Evolutionary conservation across 1,140 invertebrate genomes (phyloP).

Genomic region (Sycophila sp.): DNA sequence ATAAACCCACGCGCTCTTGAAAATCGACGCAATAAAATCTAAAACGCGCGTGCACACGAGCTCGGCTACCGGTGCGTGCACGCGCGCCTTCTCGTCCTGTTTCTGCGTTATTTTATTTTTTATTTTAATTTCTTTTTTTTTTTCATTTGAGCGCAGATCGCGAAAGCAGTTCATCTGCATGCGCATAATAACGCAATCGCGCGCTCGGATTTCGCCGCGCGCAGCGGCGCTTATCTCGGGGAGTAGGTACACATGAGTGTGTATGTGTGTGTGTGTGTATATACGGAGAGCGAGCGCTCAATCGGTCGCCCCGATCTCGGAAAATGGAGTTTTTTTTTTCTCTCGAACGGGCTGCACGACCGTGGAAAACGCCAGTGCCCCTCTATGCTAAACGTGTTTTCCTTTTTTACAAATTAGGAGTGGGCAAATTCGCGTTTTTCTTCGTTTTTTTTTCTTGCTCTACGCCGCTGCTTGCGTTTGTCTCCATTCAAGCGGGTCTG

Average conservation of each 20-base stretch:
- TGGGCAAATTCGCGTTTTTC: neutral
- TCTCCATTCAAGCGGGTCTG: neutral
- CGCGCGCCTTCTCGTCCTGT: too few species aligned
- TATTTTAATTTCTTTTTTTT: neutral
- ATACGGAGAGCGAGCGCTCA: neutral
- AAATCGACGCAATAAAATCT: neutral
- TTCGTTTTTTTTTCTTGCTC: neutral
- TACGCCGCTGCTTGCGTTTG: too few species aligned
- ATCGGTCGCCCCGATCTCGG: slow-evolving; percentile 6
- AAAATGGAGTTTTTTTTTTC: slow-evolving; percentile 4
- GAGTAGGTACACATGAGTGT: slow-evolving; percentile 4
- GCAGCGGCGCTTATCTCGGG: too few species aligned
- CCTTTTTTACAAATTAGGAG: neutral
- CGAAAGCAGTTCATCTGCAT: neutral
- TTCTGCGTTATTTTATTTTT: neutral
- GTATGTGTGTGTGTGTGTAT: neutral
- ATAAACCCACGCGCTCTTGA: neutral
- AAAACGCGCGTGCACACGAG: neutral
- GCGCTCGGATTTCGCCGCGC: too few species aligned
- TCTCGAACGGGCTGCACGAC: too few species aligned
- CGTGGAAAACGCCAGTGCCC: too few species aligned
- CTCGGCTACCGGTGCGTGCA: neutral
- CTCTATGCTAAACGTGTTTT: neutral
- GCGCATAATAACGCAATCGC: neutral
- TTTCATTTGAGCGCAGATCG: too few species aligned